Percentiles rank a stretch among this genome's conserved stretches.
Evolutionary conservation across 2,888 invertebrate species (phyloP).

Genomic region (Bombylius major): DNA sequence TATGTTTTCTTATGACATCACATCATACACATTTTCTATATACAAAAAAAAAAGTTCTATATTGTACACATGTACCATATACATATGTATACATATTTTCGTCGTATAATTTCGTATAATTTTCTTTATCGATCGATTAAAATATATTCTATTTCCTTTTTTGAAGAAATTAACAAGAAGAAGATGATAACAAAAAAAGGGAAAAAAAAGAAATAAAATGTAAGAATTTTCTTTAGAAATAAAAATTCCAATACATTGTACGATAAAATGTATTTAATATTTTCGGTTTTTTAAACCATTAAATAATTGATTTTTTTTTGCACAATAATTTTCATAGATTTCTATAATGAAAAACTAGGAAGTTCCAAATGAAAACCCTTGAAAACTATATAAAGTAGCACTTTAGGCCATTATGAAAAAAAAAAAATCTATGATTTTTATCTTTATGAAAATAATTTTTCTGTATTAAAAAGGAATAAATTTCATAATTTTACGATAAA

Average conservation of each 20-base stretch:
- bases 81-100: neutral
- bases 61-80: neutral
- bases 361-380: too few relatives aligned
- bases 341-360: neutral
- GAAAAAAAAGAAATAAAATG: neutral
- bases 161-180: neutral
- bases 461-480: too few relatives aligned
- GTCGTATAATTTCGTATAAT: constrained; percentile 14
- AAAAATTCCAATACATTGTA: neutral
- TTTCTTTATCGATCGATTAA: constrained; percentile 15
- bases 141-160: neutral
- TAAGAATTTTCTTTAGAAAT: neutral
- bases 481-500: neutral
- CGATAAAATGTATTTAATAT: too few relatives aligned
- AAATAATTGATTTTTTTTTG: neutral
- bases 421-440: too few relatives aligned
- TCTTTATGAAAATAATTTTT: too few relatives aligned
- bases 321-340: neutral
- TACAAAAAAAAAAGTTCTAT: too few relatives aligned
- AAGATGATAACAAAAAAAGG: neutral
- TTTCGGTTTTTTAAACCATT: too few relatives aligned
- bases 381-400: too few relatives aligned
- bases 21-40: neutral
- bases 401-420: too few relatives aligned
- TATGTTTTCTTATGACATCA: neutral